phyloP scores from a whole-genome alignment of 2,888 invertebrate genomes.

The Apamea sordens region DNA sequence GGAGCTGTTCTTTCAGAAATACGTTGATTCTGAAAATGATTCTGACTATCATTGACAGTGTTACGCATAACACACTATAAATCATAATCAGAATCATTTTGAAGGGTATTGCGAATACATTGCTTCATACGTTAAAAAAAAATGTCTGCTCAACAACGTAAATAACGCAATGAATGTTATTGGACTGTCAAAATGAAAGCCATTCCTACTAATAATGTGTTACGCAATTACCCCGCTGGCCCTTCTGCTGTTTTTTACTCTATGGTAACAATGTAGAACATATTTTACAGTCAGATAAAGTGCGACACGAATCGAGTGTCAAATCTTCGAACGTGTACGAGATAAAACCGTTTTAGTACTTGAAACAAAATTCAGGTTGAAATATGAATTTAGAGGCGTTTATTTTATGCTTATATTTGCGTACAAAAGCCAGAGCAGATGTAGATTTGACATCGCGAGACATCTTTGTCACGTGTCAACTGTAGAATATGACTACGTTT shows the following conservation, averaged over 20 bases:
- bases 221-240: not conserved
- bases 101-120: no score
- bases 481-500: not conserved
- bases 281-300: slow-evolving; percentile 27
- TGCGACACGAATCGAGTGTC: slow-evolving; percentile 43
- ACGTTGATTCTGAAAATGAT: no score
- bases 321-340: slow-evolving; percentile 48
- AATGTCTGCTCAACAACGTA: no score
- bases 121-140: no score
- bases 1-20: no score
- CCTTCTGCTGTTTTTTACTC: slow-evolving; percentile 1
- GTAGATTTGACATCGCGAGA: not conserved
- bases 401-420: slow-evolving; percentile 26
- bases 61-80: no score
- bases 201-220: not conserved
- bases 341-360: slow-evolving; percentile 42
- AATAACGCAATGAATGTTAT: no score
- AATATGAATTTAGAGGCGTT: slow-evolving; percentile 32
- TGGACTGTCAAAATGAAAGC: no score
- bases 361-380: slow-evolving; percentile 26
- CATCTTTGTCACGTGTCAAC: no score
- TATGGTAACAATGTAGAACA: slow-evolving; percentile 9
- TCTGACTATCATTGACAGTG: no score
- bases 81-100: no score
- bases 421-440: not conserved